A percentile compares a stretch with the other conserved stretches of the same genome.
phyloP scores from a whole-genome alignment of 2,113 vertebrate genomes.

The Peromyscus californicus region DNA sequence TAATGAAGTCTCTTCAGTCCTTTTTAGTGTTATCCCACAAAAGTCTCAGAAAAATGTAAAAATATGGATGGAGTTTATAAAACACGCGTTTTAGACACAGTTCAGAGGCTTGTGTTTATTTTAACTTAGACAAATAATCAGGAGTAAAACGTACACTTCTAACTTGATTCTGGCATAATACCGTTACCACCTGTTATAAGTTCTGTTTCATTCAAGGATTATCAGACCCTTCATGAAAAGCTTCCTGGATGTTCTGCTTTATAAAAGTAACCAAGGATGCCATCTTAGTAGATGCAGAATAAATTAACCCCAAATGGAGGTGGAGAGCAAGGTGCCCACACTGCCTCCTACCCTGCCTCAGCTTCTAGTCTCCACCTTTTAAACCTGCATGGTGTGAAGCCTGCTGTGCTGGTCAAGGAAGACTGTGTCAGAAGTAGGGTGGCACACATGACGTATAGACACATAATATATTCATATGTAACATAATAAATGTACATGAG shows the following conservation, averaged over 20 bases:
- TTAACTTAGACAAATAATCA: conserved; percentile 77
- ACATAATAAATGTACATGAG: conserved; percentile 65
- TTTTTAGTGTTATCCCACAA: not conserved
- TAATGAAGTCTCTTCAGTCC: not conserved
- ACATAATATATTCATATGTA: conserved; percentile 64
- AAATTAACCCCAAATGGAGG: conserved; percentile 65
- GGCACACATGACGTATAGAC: not conserved
- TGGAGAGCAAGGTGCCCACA: not conserved
- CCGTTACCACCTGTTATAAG: conserved; percentile 57
- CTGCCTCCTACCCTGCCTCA: not conserved
- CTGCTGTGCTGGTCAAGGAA: conserved; percentile 31
- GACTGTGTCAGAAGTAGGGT: conserved; percentile 71
- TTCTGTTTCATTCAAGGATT: conserved; percentile 35
- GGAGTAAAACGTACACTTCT: not conserved
- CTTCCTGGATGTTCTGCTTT: conserved; percentile 40
- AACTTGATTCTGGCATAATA: conserved; percentile 10
- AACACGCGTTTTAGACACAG: conserved; percentile 34
- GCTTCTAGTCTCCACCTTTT: not conserved
- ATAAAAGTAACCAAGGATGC: conserved; percentile 1
- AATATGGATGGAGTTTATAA: not conserved
- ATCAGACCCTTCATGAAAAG: conserved; percentile 51
- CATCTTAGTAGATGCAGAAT: conserved; percentile 63
- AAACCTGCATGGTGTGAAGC: not conserved
- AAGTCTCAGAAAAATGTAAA: not conserved
- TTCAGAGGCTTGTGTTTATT: conserved; percentile 71